Percentiles rank a stretch among this genome's conserved stretches.
Evolutionary conservation across 2,888 invertebrate species (phyloP).

Genomic region (Drosophila rellima): DNA sequence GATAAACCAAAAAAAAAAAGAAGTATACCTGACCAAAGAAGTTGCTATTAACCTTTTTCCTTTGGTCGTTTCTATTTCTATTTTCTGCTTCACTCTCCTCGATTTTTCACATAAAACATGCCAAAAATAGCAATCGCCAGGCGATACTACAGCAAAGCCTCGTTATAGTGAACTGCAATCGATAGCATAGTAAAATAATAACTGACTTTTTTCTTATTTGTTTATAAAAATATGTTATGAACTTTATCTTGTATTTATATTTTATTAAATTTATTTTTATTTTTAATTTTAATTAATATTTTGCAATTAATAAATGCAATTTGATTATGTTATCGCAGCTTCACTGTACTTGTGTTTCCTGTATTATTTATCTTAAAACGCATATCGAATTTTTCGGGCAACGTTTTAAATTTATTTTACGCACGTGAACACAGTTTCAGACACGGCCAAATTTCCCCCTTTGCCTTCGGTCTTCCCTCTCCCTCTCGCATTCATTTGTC

Average conservation of each 20-base stretch:
- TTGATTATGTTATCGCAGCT: too few relatives aligned
- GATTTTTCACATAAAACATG: conserved; percentile 68
- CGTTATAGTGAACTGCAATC: background rate
- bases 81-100: conserved; percentile 29
- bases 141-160: conserved; percentile 23
- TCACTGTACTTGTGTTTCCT: conserved; percentile 25
- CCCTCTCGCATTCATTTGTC: too few relatives aligned
- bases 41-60: conserved; percentile 73
- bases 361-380: conserved; percentile 25
- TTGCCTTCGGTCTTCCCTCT: too few relatives aligned
- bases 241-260: too few relatives aligned
- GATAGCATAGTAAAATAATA: too few relatives aligned
- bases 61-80: conserved; percentile 43
- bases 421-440: conserved; percentile 58
- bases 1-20: conserved; percentile 8
- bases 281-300: too few relatives aligned
- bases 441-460: background rate
- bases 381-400: conserved; percentile 40
- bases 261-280: too few relatives aligned
- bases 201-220: too few relatives aligned
- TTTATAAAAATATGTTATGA: too few relatives aligned
- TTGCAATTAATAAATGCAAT: too few relatives aligned
- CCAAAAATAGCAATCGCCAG: conserved; percentile 67
- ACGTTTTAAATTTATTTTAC: conserved; percentile 74
- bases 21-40: conserved; percentile 26